Percentiles rank a stretch among this genome's conserved stretches.
Evolutionary conservation across 2,797 vertebrate species (phyloP).

Genomic region (Atherinosoma microstoma): DNA sequence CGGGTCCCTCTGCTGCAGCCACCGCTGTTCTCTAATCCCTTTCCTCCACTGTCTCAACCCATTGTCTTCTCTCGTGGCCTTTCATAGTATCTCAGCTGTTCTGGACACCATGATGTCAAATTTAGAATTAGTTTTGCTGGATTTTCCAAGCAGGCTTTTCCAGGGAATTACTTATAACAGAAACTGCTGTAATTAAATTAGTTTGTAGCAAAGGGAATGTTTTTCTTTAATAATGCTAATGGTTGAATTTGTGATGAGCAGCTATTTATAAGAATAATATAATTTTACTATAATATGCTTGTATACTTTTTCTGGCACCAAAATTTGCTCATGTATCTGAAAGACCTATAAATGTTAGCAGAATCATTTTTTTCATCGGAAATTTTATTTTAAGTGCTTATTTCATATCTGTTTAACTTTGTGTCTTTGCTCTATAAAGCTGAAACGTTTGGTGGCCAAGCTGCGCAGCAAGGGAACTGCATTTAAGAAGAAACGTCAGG

Average conservation of each 20-base stretch:
- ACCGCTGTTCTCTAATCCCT: conserved; percentile 68
- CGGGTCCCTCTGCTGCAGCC: conserved; percentile 71
- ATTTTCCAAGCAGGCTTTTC: conserved; percentile 10
- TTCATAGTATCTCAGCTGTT: conserved; percentile 61
- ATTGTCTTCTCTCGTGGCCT: conserved; percentile 76
- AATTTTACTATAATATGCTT: no score
- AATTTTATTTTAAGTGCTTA: background rate
- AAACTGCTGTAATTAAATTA: background rate
- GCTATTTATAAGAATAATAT: no score
- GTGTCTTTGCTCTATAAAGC: conserved; percentile 72
- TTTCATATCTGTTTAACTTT: conserved; percentile 4
- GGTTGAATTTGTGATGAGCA: background rate
- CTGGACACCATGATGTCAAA: conserved; percentile 39
- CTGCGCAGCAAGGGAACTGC: conserved; percentile 90
- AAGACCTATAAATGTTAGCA: no score
- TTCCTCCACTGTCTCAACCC: conserved; percentile 53
- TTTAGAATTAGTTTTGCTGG: conserved; percentile 25
- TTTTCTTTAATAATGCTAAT: background rate
- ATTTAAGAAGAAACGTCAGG: conserved; percentile 92
- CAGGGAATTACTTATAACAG: background rate
- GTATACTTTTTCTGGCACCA: no score
- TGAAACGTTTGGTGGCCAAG: conserved; percentile 93
- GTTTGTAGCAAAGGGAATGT: no score
- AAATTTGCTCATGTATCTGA: background rate
- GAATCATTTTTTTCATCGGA: background rate